Base-by-base conservation (phyloP, 2,113 vertebrate genomes). In the Gavialis gangeticus region DNA sequence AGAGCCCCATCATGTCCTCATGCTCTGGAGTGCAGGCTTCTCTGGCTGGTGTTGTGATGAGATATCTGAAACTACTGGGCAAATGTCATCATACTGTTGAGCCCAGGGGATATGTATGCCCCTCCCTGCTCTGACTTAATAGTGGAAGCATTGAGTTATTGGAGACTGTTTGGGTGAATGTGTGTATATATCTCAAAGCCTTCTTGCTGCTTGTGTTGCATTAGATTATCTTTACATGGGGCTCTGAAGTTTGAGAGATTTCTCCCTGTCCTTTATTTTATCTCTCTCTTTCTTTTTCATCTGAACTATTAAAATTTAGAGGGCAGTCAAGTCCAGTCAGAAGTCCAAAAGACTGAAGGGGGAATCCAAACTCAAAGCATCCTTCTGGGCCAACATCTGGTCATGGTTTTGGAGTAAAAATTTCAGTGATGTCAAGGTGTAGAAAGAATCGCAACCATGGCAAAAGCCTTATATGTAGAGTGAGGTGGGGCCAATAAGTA, bases 141-240 rank as follows among this genome's bases (percentile, higher is more conserved):
- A 18, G 71, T 21, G 21, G 27, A 4, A 24, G 55, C 34, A 34
- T 24, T 18, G 0, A 19, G 0, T 27, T 75, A 46, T 59, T 4
- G 27, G 54, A 76, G 10, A 0, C 15, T 76, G 57, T 6, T 17
- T 0, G 64, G 79, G 57, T 71, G 90, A 84, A 82, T 21, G 75
- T 30, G 64, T 0, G 60, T 75, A 66, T 54, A 55, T 67, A 12
- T 66, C 2, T 7, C 28, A 46, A 55, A 71, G 60, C 14, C 58
- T 8, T n/a, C 12, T 55, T 0, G 1, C 5, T 4, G 25, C 62
- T 28, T 24, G 8, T 0, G 1, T 18, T 9, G 60, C 82, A 28
- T 8, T 2, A 81, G 80, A 34, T 59, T 89, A 1, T 1, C 58
- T 91, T 71, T 66, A 24, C 16, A 18, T 2, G 13, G 37, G 28